Conservation (phyloP, 1,140 invertebrate species). For the Cotesia glomerata region DNA sequence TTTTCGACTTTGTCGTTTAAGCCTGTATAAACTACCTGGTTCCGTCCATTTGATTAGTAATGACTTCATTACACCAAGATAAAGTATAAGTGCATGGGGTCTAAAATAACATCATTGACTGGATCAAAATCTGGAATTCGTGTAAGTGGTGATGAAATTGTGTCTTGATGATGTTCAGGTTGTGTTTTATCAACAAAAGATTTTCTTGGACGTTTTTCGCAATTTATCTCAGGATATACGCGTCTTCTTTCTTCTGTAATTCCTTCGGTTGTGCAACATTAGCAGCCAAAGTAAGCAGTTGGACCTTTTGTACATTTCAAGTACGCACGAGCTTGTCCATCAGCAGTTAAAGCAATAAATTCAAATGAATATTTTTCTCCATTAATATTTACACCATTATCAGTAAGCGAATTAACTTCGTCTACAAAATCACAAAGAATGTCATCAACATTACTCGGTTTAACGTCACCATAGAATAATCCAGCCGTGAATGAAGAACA, state of each 20-base stretch:
- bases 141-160: constrained; percentile 23
- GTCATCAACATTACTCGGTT: constrained; percentile 2
- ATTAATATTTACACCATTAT: constrained; percentile 22
- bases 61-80: constrained; percentile 21
- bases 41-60: constrained; percentile 23
- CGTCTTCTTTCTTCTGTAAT: constrained; percentile 15
- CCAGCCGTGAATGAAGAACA: neutral
- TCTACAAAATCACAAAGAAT: constrained; percentile 30
- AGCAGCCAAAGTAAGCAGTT: constrained; percentile 31
- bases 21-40: neutral
- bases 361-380: constrained; percentile 22
- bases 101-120: constrained; percentile 4
- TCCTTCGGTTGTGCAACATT: constrained; percentile 32
- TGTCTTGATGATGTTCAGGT: constrained; percentile 30
- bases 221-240: constrained; percentile 34
- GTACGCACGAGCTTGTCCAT: constrained; percentile 29
- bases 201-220: constrained; percentile 26
- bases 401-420: constrained; percentile 24
- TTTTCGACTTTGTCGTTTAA: neutral
- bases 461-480: constrained; percentile 9
- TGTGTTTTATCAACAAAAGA: constrained; percentile 29
- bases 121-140: constrained; percentile 29
- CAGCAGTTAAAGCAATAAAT: constrained; percentile 24
- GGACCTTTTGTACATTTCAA: constrained; percentile 32
- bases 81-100: constrained; percentile 32